A percentile compares a stretch with the other conserved stretches of the same genome.
phyloP scores from a whole-genome alignment of 2,888 invertebrate species.

The Syrphus vitripennis region DNA sequence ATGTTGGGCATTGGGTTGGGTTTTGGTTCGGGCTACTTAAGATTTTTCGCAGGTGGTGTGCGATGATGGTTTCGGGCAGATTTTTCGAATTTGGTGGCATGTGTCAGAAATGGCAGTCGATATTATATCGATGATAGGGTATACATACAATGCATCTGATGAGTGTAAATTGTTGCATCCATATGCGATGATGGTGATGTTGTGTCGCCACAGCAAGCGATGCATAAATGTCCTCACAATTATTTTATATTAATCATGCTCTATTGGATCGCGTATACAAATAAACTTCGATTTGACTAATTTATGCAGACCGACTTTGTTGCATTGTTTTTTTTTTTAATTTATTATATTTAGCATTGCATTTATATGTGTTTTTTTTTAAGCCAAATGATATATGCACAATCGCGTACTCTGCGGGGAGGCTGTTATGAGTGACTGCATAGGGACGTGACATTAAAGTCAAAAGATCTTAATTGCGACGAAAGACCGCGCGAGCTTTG shows the following conservation, averaged over 20 bases:
- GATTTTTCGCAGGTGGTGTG: conserved; percentile 58
- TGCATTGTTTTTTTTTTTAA: conserved; percentile 16
- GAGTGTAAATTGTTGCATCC: conserved; percentile 10
- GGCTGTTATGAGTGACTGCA: conserved; percentile 68
- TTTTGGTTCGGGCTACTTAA: conserved; percentile 44
- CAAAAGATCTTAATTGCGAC: conserved; percentile 64
- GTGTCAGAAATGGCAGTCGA: conserved; percentile 40
- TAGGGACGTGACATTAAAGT: conserved; percentile 71
- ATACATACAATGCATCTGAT: conserved; percentile 26
- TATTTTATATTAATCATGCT: conserved; percentile 57
- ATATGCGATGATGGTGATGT: not conserved
- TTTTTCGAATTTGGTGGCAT: conserved; percentile 43
- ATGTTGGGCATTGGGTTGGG: not conserved
- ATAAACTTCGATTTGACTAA: conserved; percentile 46
- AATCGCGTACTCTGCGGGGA: conserved; percentile 58
- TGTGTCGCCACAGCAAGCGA: not conserved
- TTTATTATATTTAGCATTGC: conserved; percentile 8
- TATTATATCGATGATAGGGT: not conserved
- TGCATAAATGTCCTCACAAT: conserved; percentile 55
- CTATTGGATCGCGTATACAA: conserved; percentile 45
- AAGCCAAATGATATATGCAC: conserved; percentile 61
- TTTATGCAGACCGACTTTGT: conserved; percentile 60
- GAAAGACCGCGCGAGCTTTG: conserved; percentile 36
- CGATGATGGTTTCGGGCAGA: conserved; percentile 12
- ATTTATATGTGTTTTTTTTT: conserved; percentile 6